Conservation (phyloP, 2,113 vertebrate genomes). For the Phocoena sinus region DNA sequence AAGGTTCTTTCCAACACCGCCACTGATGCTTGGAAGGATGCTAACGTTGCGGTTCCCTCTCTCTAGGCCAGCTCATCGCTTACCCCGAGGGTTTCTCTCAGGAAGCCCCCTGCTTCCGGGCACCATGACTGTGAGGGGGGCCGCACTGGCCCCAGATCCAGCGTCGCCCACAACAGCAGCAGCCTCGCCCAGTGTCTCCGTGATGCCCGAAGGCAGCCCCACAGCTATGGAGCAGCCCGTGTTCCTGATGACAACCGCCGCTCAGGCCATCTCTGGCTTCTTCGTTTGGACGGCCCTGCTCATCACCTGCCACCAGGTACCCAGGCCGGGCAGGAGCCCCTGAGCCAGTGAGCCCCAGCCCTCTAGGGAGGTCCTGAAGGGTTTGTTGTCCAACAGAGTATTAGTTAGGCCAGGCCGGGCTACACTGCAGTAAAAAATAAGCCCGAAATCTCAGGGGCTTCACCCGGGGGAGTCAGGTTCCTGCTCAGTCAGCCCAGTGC, state of each 20-base stretch:
- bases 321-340: background rate
- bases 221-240: conserved; percentile 86
- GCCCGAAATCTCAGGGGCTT: background rate
- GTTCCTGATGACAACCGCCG: conserved; percentile 95
- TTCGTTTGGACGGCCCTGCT: conserved; percentile 97
- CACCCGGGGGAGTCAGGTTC: fast-evolving
- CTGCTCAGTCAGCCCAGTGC: too few relatives aligned
- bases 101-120: conserved; percentile 55
- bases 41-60: background rate
- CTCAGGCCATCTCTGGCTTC: conserved; percentile 94
- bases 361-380: background rate
- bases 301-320: conserved; percentile 96
- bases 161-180: conserved; percentile 76
- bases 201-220: conserved; percentile 83
- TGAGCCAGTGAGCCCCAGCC: background rate
- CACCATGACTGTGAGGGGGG: conserved; percentile 81
- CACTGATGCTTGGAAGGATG: fast-evolving
- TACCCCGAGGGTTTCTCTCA: background rate
- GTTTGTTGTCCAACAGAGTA: background rate
- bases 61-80: conserved; percentile 30
- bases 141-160: conserved; percentile 75
- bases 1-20: fast-evolving
- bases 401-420: background rate
- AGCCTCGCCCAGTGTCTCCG: conserved; percentile 84
- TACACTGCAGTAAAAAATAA: background rate